Conservation (phyloP, 2,888 invertebrate species). For the Nasonovia ribisnigri region DNA sequence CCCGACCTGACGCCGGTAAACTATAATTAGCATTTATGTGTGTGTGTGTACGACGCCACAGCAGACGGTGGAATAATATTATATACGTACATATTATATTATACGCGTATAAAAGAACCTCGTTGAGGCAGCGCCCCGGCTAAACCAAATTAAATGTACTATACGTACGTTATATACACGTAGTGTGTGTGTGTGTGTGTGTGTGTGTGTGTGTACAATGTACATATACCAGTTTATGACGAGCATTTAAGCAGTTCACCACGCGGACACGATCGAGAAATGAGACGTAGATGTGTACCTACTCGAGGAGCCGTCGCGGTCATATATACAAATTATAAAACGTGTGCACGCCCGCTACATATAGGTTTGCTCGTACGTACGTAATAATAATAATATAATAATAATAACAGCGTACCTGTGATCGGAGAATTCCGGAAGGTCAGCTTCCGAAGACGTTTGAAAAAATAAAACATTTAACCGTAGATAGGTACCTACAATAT, state of each 20-base stretch:
- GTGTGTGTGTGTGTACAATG: background rate
- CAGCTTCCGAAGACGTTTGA: background rate
- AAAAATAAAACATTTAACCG: background rate
- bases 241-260: background rate
- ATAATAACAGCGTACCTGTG: background rate
- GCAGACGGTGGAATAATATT: background rate
- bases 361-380: background rate
- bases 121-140: background rate
- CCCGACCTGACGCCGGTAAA: conserved; percentile 8
- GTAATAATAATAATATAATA: background rate
- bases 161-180: background rate
- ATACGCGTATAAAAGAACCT: background rate
- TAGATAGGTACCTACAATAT: too few relatives aligned
- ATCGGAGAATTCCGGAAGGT: background rate
- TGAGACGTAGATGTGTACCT: background rate
- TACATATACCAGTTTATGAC: background rate
- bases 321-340: background rate
- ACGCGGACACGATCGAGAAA: background rate
- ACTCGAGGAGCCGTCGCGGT: background rate
- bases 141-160: background rate
- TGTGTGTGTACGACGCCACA: background rate
- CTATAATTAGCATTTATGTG: conserved; percentile 7
- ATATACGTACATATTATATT: background rate
- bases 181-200: background rate
- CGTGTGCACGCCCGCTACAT: background rate